Base-by-base conservation (phyloP, 2,888 invertebrate genomes). In the Drosophila helvetica region DNA sequence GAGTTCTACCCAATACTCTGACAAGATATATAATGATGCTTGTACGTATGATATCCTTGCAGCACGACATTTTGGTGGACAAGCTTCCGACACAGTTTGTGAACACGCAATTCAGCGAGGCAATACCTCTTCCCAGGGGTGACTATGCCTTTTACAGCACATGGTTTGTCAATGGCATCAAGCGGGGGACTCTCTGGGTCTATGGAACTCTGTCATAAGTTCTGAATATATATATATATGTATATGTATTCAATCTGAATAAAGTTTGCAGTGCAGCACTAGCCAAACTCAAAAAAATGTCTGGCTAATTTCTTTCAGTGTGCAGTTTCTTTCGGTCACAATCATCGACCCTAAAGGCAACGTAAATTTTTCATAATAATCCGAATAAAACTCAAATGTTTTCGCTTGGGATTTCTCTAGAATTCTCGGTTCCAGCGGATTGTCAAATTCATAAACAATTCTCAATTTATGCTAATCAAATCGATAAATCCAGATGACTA, bases 181-280 rank as follows among this genome's bases (percentile, higher is more conserved):
- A 58, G 9, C 42, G 52, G 3, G 47, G 9, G 10, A 46, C 33
- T 2, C 4, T 68, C 3, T 9, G 25, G 17, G 43, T 68, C 12
- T 67, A 54, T 65, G n/a, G 53, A 75, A 6, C 63, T 63, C 30
- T 74, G 66, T 15, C 72, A 22, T 33, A 42, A 12, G 1, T 7
- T 18, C 12, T 10, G 15, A 52, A 19, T 12, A 8, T 7, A 51
- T 3, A 8, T 6, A 30, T 1, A 17, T 12, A 17, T 6, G 19
- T 10, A 9, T 1, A 19, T 33, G 19, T 7, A 12, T 6, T 15
- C 38, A 15, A 15, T 7, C 6, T 15, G n/a, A n/a, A 38, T 38
- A 7, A 38, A n/a, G 7, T 15, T 12, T n/a, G 38, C 38, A 7
- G 38, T n/a, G 15, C 38, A n/a, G 38, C 38, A n/a, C 38, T 1